Evolutionary conservation across 2,113 vertebrate genomes (phyloP).

Genomic region (Ptychochromis oligacanthus): DNA sequence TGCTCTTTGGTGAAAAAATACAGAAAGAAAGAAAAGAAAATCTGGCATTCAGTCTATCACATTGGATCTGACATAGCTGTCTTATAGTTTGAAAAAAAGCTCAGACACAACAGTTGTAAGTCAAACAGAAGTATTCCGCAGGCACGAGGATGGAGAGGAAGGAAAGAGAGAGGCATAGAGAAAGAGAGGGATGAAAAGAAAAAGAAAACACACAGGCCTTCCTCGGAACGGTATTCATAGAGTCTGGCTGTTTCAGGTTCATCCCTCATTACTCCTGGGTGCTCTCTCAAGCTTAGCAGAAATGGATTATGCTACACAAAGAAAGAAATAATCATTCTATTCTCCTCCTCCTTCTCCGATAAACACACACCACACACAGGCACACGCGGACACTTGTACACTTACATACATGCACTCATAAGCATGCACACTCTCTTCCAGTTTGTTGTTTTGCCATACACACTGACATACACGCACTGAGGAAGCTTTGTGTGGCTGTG

Average conservation of each 20-base stretch:
- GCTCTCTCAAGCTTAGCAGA: slow-evolving; percentile 73
- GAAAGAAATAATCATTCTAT: slow-evolving; percentile 75
- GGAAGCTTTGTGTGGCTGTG: slow-evolving; percentile 68
- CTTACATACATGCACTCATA: slow-evolving; percentile 15
- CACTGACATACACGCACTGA: slow-evolving; percentile 36
- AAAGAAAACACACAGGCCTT: slow-evolving; percentile 59
- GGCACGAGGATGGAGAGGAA: slow-evolving; percentile 57
- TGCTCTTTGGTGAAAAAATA: slow-evolving; percentile 33
- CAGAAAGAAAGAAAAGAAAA: slow-evolving; percentile 34
- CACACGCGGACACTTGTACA: slow-evolving; percentile 35
- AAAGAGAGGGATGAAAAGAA: slow-evolving; percentile 59
- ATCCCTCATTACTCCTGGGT: slow-evolving; percentile 78
- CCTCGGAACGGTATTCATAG: slow-evolving; percentile 68
- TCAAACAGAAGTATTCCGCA: slow-evolving; percentile 63
- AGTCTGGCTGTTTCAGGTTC: slow-evolving; percentile 75
- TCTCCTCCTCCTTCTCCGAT: slow-evolving; percentile 69
- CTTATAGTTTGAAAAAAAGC: slow-evolving; percentile 59
- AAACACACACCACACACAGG: slow-evolving; percentile 59
- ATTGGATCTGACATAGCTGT: slow-evolving; percentile 48
- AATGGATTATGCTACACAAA: slow-evolving; percentile 76
- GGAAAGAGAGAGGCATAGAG: slow-evolving; percentile 30
- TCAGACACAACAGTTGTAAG: slow-evolving; percentile 71
- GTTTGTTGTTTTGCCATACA: slow-evolving; percentile 71
- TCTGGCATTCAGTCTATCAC: slow-evolving; percentile 47
- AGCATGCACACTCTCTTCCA: slow-evolving; percentile 43